A percentile compares a stretch with the other conserved stretches of the same genome.
These are phyloP conservation scores for Camponotus floridanus DNA, from an alignment of 1,140 invertebrate genomes.

Conservation along the genomic window DNA sequence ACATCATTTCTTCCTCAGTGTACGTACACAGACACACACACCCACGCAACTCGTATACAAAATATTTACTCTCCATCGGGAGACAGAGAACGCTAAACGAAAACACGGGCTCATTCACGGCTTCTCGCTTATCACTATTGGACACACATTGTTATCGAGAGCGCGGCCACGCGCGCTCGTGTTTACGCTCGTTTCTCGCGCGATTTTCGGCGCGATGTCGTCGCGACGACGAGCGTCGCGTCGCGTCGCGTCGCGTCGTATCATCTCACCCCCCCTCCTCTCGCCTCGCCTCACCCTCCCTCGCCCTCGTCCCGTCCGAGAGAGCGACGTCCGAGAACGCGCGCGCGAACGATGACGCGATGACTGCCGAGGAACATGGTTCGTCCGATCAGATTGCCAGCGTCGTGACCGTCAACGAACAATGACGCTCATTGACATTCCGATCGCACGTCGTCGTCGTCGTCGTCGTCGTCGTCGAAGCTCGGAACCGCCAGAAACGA, in stretches of 20 bases:
- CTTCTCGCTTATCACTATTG: slow-evolving; percentile 27
- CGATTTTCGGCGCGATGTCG: not conserved
- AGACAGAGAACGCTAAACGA: not conserved
- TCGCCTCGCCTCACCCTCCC: no score
- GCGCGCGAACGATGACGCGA: slow-evolving; percentile 16
- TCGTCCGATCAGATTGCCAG: not conserved
- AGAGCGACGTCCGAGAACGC: slow-evolving; percentile 40
- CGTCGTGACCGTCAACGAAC: slow-evolving; percentile 47
- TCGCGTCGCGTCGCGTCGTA: not conserved
- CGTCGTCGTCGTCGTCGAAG: slow-evolving; percentile 18
- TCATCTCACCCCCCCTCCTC: no score
- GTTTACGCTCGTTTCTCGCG: slow-evolving; percentile 29
- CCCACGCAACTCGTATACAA: not conserved
- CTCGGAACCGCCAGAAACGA: slow-evolving; percentile 38
- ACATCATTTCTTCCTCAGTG: no score
- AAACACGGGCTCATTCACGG: slow-evolving; percentile 51
- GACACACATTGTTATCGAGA: slow-evolving; percentile 8
- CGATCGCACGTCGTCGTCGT: slow-evolving; percentile 31
- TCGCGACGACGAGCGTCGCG: slow-evolving; percentile 32
- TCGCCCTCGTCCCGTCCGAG: not conserved
- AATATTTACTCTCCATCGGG: not conserved
- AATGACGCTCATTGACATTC: slow-evolving; percentile 71
- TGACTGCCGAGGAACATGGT: not conserved
- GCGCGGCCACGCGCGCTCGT: slow-evolving; percentile 17
- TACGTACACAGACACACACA: not conserved